phyloP scores from a whole-genome alignment of 2,797 vertebrate genomes.

The Pangasius krempfi region DNA sequence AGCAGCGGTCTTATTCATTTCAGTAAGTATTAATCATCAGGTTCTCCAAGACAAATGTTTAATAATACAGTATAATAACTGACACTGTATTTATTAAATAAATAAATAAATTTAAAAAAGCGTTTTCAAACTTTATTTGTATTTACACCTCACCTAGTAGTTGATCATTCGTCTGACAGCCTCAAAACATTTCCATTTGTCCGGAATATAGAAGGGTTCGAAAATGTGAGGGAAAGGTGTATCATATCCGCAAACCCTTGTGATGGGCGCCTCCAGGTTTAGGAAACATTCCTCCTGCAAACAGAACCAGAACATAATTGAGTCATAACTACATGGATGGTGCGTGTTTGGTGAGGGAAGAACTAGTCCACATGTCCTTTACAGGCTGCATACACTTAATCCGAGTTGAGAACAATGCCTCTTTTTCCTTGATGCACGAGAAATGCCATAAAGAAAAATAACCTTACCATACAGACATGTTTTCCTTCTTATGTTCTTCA shows the following conservation, averaged over 20 bases:
- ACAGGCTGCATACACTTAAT: background rate
- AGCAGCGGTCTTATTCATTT: background rate
- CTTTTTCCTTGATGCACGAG: background rate
- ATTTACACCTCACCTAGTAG: constrained; percentile 72
- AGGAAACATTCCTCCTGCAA: constrained; percentile 95
- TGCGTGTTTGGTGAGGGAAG: background rate
- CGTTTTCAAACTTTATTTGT: background rate
- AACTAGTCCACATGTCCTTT: background rate
- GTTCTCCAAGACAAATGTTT: background rate
- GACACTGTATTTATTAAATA: background rate
- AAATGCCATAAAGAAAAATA: background rate
- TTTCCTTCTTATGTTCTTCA: constrained; percentile 4
- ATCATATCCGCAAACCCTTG: constrained; percentile 95
- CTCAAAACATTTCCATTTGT: constrained; percentile 99
- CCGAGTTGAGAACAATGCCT: background rate
- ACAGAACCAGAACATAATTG: constrained; percentile 43
- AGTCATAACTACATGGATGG: background rate
- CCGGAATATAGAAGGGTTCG: constrained; percentile 98
- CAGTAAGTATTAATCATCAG: background rate
- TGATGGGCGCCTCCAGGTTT: constrained; percentile 94
- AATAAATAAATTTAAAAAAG: background rate
- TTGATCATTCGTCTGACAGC: constrained; percentile 94
- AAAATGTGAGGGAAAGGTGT: constrained; percentile 98
- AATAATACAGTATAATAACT: background rate
- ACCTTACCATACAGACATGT: background rate